Conservation (phyloP, 2,888 invertebrate species). For the Diogma glabrata region DNA sequence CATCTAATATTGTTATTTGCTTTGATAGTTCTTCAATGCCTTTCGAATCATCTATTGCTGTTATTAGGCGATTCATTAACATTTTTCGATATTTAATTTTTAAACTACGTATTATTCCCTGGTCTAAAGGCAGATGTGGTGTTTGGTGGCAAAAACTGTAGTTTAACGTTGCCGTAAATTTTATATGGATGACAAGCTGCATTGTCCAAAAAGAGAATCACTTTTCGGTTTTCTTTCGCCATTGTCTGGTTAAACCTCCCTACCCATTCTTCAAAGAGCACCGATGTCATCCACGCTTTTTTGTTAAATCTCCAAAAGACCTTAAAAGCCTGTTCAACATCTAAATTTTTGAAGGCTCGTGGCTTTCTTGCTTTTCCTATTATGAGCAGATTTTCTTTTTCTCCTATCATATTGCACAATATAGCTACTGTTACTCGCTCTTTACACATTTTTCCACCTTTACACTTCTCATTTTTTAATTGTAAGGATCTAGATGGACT, state of each 20-base stretch:
- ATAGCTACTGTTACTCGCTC: not conserved
- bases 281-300: not conserved
- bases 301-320: not conserved
- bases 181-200: not conserved
- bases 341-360: not conserved
- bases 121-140: not conserved
- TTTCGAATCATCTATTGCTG: constrained; percentile 3
- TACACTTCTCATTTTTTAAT: not conserved
- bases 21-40: not conserved
- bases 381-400: not conserved
- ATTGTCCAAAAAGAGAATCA: not conserved
- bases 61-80: not conserved
- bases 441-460: not conserved
- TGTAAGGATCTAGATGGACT: not conserved
- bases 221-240: not conserved
- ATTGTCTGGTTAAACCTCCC: too few species aligned
- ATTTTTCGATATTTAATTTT: not conserved
- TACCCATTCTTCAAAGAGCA: not conserved
- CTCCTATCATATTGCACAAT: not conserved
- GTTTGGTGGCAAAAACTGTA: not conserved
- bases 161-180: not conserved
- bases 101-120: not conserved
- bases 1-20: constrained; percentile 3
- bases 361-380: not conserved
- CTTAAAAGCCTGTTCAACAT: not conserved